Evolutionary conservation across 2,797 vertebrate genomes (phyloP).

Genomic region (Eulemur mongoz): DNA sequence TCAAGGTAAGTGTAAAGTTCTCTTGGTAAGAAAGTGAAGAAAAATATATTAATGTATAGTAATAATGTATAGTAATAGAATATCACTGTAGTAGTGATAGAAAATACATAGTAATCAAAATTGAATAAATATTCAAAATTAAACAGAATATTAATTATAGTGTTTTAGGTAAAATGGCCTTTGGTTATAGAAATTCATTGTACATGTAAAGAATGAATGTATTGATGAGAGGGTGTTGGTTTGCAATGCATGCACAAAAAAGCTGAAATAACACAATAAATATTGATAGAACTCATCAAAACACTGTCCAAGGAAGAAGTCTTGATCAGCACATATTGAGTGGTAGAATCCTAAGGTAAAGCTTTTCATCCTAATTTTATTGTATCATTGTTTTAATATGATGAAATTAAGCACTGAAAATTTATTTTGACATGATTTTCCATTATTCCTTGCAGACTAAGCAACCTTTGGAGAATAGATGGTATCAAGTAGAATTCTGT

Average conservation of each 20-base stretch:
- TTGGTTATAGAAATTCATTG: background rate
- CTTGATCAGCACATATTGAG: background rate
- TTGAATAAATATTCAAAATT: background rate
- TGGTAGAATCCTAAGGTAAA: constrained; percentile 18
- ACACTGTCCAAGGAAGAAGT: background rate
- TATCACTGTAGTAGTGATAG: background rate
- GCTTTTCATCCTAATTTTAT: background rate
- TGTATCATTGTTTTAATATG: constrained; percentile 16
- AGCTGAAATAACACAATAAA: constrained; percentile 1
- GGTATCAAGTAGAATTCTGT: background rate
- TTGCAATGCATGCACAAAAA: background rate
- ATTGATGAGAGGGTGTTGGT: background rate
- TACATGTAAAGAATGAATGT: background rate
- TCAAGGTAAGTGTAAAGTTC: background rate
- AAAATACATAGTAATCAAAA: constrained; percentile 1
- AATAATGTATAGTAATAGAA: background rate
- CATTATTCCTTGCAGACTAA: background rate
- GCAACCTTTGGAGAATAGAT: background rate
- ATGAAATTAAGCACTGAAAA: constrained; percentile 1
- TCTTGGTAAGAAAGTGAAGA: background rate
- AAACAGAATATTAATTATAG: background rate
- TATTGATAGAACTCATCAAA: background rate
- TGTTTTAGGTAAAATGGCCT: background rate
- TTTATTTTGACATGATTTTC: background rate
- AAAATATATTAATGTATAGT: background rate